Evolutionary conservation across 2,888 invertebrate species (phyloP).

Genomic region (Pollenia amentaria): DNA sequence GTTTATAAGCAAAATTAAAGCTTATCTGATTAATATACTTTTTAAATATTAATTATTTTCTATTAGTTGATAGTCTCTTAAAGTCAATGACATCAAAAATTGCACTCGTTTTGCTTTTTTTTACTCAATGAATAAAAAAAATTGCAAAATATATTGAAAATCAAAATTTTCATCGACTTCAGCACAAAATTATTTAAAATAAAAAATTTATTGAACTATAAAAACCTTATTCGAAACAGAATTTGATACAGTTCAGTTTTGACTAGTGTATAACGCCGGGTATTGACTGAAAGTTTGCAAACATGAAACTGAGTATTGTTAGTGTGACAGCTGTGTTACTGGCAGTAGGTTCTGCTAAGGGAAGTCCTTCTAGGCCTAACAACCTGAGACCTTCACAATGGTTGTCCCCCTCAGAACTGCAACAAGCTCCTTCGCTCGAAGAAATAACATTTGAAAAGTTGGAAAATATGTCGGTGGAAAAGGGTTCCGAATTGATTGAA

Average conservation of each 20-base stretch:
- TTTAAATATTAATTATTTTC: not conserved
- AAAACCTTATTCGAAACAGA: not conserved
- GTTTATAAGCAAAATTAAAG: conserved; percentile 5
- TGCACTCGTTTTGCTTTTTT: not conserved
- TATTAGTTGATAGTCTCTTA: not conserved
- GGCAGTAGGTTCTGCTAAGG: conserved; percentile 75
- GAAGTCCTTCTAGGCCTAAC: not conserved
- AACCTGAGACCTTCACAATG: conserved; percentile 79
- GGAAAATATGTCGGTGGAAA: conserved; percentile 79
- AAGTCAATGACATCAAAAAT: conserved; percentile 42
- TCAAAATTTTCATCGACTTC: not conserved
- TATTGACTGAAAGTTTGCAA: conserved; percentile 4
- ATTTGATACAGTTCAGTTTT: conserved; percentile 50
- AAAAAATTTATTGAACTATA: conserved; percentile 22
- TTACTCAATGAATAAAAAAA: conserved; percentile 1
- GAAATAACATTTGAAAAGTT: conserved; percentile 78
- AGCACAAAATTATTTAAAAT: conserved; percentile 31
- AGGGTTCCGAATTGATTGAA: conserved; percentile 79
- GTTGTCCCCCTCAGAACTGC: conserved; percentile 78
- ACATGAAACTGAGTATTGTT: conserved; percentile 78
- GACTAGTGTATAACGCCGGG: conserved; percentile 20
- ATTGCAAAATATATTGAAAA: not conserved
- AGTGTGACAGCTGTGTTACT: conserved; percentile 77
- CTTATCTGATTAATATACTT: not conserved
- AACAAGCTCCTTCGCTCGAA: conserved; percentile 77